Evolutionary conservation across 2,113 vertebrate genomes (phyloP).

Genomic region (Trematocara nigrifrons): DNA sequence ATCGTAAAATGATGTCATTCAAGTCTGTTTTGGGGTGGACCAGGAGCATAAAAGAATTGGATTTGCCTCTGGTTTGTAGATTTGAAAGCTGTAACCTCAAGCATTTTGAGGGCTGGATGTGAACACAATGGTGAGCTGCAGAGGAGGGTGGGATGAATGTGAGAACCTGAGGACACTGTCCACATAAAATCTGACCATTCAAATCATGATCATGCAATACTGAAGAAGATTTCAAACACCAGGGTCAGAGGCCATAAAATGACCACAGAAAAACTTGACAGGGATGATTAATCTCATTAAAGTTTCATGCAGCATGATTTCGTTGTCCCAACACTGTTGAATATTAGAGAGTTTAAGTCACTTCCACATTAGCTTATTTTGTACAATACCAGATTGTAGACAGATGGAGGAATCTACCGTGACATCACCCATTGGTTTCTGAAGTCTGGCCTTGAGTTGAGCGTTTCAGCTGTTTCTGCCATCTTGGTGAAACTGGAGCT

Average conservation of each 20-base stretch:
- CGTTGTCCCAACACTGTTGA: neutral
- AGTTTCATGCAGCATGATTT: neutral
- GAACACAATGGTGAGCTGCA: neutral
- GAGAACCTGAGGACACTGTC: neutral
- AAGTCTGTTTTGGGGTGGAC: neutral
- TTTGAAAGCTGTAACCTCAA: neutral
- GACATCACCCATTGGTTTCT: neutral
- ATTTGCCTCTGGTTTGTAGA: neutral
- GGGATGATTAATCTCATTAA: neutral
- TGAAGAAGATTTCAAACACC: neutral
- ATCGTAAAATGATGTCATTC: neutral
- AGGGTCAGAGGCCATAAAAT: neutral
- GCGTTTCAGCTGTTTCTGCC: neutral
- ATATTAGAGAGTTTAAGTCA: neutral
- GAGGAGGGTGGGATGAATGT: neutral
- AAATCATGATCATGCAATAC: neutral
- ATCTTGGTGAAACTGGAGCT: neutral
- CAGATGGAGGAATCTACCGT: neutral
- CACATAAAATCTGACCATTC: neutral
- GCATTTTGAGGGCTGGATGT: neutral
- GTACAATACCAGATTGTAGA: neutral
- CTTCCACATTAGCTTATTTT: neutral
- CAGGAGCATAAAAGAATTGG: neutral
- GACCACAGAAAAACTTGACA: neutral
- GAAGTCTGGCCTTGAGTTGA: neutral